These are phyloP conservation scores for Dysmachus trigonus DNA, from an alignment of 2,888 invertebrate species.

Conservation along the genomic window DNA sequence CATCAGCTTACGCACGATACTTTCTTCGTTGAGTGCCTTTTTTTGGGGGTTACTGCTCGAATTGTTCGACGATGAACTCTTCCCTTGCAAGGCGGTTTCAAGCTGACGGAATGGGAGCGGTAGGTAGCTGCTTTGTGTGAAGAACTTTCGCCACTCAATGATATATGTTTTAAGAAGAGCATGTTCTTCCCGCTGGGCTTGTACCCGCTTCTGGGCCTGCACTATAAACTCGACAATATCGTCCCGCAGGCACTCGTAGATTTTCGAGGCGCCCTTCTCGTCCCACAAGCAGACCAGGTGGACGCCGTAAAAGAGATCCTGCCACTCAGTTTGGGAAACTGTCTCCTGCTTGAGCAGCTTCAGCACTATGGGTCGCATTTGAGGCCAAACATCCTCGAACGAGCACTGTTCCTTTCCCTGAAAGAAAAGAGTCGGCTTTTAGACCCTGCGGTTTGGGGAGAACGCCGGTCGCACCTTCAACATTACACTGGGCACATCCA, in stretches of 20 bases:
- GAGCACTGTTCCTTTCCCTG: constrained; percentile 76
- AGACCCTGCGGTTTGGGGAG: neutral
- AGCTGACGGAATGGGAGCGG: constrained; percentile 95
- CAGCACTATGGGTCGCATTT: constrained; percentile 91
- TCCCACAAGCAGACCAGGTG: constrained; percentile 98
- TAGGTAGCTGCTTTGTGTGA: constrained; percentile 95
- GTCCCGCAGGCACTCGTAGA: constrained; percentile 87
- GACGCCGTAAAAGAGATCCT: constrained; percentile 94
- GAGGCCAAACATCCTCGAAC: constrained; percentile 97
- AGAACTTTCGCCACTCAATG: constrained; percentile 97
- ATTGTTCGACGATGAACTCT: constrained; percentile 60
- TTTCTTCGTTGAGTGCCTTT: constrained; percentile 79
- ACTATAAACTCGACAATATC: constrained; percentile 95
- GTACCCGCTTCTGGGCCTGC: constrained; percentile 88
- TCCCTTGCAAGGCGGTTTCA: constrained; percentile 84
- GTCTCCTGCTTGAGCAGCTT: constrained; percentile 93
- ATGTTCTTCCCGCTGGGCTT: constrained; percentile 93
- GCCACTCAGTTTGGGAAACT: constrained; percentile 96
- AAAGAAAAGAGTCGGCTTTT: constrained; percentile 7
- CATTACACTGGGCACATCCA: constrained; percentile 1
- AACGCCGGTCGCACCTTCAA: constrained; percentile 23
- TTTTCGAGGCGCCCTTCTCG: constrained; percentile 89
- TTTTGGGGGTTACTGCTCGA: constrained; percentile 62
- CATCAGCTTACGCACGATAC: constrained; percentile 94
- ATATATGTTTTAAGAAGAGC: constrained; percentile 96